Evolutionary conservation across 2,797 vertebrate genomes (phyloP).

Genomic region (Pristis pectinata): DNA sequence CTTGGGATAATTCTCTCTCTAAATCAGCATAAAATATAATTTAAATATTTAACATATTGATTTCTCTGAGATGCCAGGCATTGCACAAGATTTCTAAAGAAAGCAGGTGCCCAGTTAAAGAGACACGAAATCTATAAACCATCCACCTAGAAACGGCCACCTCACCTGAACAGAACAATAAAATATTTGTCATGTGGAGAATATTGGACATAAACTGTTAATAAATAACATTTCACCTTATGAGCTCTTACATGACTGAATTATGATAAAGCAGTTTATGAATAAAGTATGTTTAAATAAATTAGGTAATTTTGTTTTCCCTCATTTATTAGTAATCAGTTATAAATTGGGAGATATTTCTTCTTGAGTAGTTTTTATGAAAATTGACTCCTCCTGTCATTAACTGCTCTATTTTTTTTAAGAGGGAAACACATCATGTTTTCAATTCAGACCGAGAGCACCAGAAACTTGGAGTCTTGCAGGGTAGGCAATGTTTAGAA

Average conservation of each 20-base stretch:
- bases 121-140: background rate
- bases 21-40: background rate
- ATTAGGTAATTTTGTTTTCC: background rate
- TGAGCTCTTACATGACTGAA: background rate
- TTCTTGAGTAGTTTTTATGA: background rate
- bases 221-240: background rate
- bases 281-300: background rate
- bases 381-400: too few species aligned
- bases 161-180: background rate
- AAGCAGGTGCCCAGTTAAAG: background rate
- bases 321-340: background rate
- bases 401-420: background rate
- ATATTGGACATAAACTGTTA: background rate
- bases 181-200: background rate
- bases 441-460: background rate
- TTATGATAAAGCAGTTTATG: background rate
- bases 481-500: background rate
- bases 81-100: background rate
- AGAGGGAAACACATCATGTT: background rate
- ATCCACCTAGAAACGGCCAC: background rate
- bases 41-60: background rate
- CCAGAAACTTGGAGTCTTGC: background rate
- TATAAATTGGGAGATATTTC: background rate
- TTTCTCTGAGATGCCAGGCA: background rate
- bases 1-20: background rate